These are phyloP conservation scores for Notocelia uddmanniana DNA, from an alignment of 2,888 invertebrate genomes.

Conservation along the genomic window DNA sequence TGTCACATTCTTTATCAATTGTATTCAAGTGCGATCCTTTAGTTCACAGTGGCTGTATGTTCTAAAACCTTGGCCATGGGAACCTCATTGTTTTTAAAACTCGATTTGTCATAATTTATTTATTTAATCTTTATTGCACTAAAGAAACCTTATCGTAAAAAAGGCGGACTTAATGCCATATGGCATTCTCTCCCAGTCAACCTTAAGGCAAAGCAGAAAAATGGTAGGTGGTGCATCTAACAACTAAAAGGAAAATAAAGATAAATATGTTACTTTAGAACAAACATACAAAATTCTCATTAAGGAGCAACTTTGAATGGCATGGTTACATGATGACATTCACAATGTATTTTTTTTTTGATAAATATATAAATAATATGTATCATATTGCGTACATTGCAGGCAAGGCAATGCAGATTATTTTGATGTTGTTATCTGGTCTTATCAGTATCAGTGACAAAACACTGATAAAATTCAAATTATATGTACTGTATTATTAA, in stretches of 20 bases:
- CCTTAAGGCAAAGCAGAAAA: too few relatives aligned
- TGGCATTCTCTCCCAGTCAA: too few relatives aligned
- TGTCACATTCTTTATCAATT: slow-evolving; percentile 64
- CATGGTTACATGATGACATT: slow-evolving; percentile 15
- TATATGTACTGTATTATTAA: slow-evolving; percentile 34
- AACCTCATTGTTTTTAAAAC: too few relatives aligned
- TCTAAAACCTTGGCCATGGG: slow-evolving; percentile 36
- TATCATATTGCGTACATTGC: not conserved
- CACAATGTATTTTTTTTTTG: not conserved
- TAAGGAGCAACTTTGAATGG: slow-evolving; percentile 6
- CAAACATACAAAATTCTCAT: not conserved
- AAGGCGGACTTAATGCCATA: too few relatives aligned
- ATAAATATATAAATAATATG: slow-evolving; percentile 5
- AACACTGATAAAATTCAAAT: slow-evolving; percentile 40
- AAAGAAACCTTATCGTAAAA: too few relatives aligned
- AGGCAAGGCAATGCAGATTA: slow-evolving; percentile 4
- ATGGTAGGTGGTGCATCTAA: too few relatives aligned
- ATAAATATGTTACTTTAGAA: too few relatives aligned
- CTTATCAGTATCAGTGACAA: slow-evolving; percentile 33
- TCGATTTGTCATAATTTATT: too few relatives aligned
- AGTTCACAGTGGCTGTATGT: slow-evolving; percentile 43
- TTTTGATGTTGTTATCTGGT: slow-evolving; percentile 34
- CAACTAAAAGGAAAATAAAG: too few relatives aligned
- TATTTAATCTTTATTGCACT: too few relatives aligned
- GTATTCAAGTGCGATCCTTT: slow-evolving; percentile 50